Conservation (phyloP, 2,888 invertebrate genomes). For the Linnaemya tessellans region DNA sequence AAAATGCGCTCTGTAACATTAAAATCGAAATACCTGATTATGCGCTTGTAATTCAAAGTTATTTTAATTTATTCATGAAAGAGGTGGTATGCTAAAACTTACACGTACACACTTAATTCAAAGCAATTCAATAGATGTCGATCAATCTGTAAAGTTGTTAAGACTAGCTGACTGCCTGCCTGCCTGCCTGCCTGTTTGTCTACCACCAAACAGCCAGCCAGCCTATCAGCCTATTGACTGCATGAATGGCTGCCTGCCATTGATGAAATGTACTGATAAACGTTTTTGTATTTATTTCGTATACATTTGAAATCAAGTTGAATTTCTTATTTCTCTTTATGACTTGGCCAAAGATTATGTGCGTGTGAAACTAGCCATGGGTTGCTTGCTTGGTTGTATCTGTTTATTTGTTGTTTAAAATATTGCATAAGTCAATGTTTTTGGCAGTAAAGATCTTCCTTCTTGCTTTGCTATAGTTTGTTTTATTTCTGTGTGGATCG, state of each 20-base stretch:
- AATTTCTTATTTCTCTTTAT: conserved; percentile 2
- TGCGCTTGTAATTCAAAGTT: background rate
- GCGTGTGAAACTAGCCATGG: conserved; percentile 47
- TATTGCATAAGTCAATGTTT: conserved; percentile 52
- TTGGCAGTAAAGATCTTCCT: conserved; percentile 54
- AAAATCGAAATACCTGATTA: conserved; percentile 35
- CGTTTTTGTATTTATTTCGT: conserved; percentile 6
- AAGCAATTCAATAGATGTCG: conserved; percentile 44
- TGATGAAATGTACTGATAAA: conserved; percentile 49
- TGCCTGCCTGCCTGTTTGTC: background rate
- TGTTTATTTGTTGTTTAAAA: conserved; percentile 39
- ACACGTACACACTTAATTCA: conserved; percentile 25
- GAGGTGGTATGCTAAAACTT: background rate
- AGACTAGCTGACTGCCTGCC: conserved; percentile 4
- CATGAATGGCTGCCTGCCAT: conserved; percentile 30
- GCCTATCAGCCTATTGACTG: conserved; percentile 3
- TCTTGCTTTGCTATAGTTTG: background rate
- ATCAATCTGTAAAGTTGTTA: conserved; percentile 29
- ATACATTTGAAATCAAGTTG: conserved; percentile 14
- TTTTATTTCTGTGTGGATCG: conserved; percentile 9
- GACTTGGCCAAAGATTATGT: conserved; percentile 46
- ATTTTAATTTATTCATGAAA: conserved; percentile 41
- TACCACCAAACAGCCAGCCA: conserved; percentile 12
- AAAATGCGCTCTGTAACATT: conserved; percentile 29
- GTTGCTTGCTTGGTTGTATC: no score